Evolutionary conservation across 2,797 vertebrate species (phyloP), one percentile per base, ranked within the genome.

Genomic region (Cynopterus sphinx): DNA sequence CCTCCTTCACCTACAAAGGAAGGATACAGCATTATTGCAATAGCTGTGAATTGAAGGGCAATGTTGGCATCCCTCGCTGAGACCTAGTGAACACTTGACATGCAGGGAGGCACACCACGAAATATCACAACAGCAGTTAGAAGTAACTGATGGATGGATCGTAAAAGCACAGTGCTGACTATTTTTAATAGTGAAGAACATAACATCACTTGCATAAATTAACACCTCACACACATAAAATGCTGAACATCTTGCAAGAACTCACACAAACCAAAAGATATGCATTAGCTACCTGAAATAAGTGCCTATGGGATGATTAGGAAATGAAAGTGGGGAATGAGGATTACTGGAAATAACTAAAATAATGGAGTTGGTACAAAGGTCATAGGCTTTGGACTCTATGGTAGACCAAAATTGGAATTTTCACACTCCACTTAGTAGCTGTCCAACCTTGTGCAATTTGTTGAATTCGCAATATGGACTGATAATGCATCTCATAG

Each of bases 171-270:
- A 59, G 28, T 21, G 22, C 8, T 71, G 26, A 53, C 53, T 73
- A 96, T 59, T 61, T 79, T 67, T 81, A 89, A 87, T 51, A 65
- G 11, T 74, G 83, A 92, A 81, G 51, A 88, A 67, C 11, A 86
- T 41, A 43, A 2, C 17, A 33, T 90, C 82, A 63, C 28, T 39
- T 24, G 11, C 55, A 61, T 57, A 85, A 83, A 33, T 49, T 88
- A 63, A 77, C 86, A 89, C 55, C 16, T 57, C 83, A 51, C 12
- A 22, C 26, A 55, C n/a, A 6, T n/a, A 67, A 83, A 92, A 90
- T 26, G 26, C 39, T 31, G 22, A n/a, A 74, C 75, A 59, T 81
- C 43, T 79, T 78, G n/a, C 31, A 51, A 85, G 70, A 59, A 91
- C 39, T 84, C 21, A 88, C 33, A 81, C 19, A 93, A 70, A 63